A percentile compares a stretch with the other conserved stretches of the same genome.
Conservation (phyloP, 2,797 vertebrate species). For the Macropodus opercularis region DNA sequence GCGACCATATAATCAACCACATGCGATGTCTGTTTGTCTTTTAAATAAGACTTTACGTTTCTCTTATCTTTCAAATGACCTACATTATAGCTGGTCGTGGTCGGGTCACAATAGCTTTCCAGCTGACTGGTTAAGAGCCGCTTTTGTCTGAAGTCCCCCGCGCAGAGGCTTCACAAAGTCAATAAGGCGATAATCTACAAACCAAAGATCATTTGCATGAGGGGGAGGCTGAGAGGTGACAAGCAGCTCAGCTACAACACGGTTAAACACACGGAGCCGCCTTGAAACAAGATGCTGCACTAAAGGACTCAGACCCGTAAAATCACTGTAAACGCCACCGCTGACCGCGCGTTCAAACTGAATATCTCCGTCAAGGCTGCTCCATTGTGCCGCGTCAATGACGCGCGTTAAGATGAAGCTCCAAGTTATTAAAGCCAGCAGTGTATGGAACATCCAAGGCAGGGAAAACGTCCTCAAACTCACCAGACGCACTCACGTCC, state of each 20-base stretch:
- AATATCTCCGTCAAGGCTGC: neutral
- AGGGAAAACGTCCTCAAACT: slow-evolving; percentile 37
- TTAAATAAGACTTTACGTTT: slow-evolving; percentile 24
- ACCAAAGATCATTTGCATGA: slow-evolving; percentile 66
- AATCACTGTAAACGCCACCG: neutral
- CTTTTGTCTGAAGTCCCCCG: slow-evolving; percentile 67
- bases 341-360: neutral
- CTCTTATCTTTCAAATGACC: slow-evolving; percentile 59
- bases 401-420: slow-evolving; percentile 13
- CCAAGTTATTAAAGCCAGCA: slow-evolving; percentile 8
- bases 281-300: neutral
- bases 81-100: slow-evolving; percentile 47
- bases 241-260: slow-evolving; percentile 9
- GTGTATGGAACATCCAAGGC: neutral
- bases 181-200: slow-evolving; percentile 66
- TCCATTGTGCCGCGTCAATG: slow-evolving; percentile 3
- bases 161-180: slow-evolving; percentile 56
- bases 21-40: slow-evolving; percentile 29
- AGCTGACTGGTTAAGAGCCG: slow-evolving; percentile 67
- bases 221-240: slow-evolving; percentile 29
- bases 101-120: slow-evolving; percentile 65
- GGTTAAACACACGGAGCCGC: slow-evolving; percentile 3
- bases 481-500: slow-evolving; percentile 76
- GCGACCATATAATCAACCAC: neutral
- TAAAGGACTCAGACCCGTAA: neutral